A percentile compares a stretch with the other conserved stretches of the same genome.
Conservation (phyloP, 53 echinoderm and acorn worm species). For the Antedon mediterranea region DNA sequence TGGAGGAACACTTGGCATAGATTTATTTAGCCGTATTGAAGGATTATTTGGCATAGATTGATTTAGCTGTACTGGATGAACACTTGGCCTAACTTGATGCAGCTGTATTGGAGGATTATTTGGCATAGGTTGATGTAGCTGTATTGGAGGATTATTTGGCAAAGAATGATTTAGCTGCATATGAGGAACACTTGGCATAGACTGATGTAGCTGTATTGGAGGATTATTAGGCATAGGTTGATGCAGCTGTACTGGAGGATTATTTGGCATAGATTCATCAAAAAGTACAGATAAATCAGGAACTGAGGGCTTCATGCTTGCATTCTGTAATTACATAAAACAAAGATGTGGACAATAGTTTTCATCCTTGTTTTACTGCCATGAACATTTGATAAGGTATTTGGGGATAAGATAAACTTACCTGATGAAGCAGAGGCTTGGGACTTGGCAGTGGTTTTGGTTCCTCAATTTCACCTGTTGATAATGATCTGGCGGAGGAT, state of each 20-base stretch:
- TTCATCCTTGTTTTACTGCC: background rate
- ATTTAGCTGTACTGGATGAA: slow-evolving; percentile 35
- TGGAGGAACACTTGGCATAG: no score
- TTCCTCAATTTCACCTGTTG: slow-evolving; percentile 5
- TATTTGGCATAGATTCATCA: background rate
- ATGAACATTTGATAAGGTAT: background rate
- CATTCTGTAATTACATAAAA: slow-evolving; percentile 37
- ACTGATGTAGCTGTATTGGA: no score
- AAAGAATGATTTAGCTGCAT: no score
- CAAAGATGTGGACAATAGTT: background rate
- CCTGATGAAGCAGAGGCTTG: slow-evolving; percentile 65
- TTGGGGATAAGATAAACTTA: slow-evolving; percentile 12
- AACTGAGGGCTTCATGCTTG: slow-evolving; percentile 62
- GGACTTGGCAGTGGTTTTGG: slow-evolving; percentile 69
- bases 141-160: no score
- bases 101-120: no score
- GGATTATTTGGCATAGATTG: no score
- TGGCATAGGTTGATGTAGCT: no score
- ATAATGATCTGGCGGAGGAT: background rate
- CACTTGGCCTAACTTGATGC: no score
- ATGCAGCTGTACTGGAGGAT: background rate
- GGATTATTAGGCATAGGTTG: no score
- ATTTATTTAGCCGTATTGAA: no score
- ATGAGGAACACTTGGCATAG: no score
- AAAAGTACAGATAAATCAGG: slow-evolving; percentile 76